Evolutionary conservation across 2,113 vertebrate species (phyloP), one percentile per base, ranked within the genome.

Genomic region (Tachycineta bicolor): DNA sequence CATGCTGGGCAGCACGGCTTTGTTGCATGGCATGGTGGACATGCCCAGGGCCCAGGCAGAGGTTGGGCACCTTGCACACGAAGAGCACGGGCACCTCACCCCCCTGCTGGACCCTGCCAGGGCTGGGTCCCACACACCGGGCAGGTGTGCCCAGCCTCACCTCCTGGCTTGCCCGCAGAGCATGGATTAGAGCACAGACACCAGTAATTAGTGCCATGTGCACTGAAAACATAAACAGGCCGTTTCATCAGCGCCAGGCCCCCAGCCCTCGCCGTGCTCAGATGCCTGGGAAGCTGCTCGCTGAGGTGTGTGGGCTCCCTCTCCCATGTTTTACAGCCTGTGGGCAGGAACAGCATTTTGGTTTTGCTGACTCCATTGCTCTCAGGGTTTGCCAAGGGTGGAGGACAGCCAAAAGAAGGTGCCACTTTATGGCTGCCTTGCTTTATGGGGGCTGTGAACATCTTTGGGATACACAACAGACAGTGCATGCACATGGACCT

Each of bases 201-300:
- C 71, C 53, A 24, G 75, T 93, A 83, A 96, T 97, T 95, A 97
- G 68, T 50, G 79, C 59, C 90, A 77, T 80, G 94, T 93, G 95
- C 75, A 10, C 86, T 43, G 95, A 86, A 73, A 93, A 74, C 79
- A 77, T 85, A 90, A 96, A 96, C 95, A 95, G 76, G 46, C 63
- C 52, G 0, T 93, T 95, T 92, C 92, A 95, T 88, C 95, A 93
- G 85, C 59, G 11, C 50, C 39, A 34, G 0, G 34, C 24, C 84
- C 86, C 60, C 87, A 87, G 75, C 58, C 41, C 67, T 87, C 0
- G 0, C 92, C 41, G 41, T 34, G 85, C 41, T 83, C 70, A 76
- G 78, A 62, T 88, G 78, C 75, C 46, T 6, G 12, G 44, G 78
- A 94, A 87, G 74, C 58, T 0, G 0, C 82, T 89, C 0, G 1